Evolutionary conservation across 1,140 invertebrate species (phyloP).

Genomic region (Euwallacea similis): DNA sequence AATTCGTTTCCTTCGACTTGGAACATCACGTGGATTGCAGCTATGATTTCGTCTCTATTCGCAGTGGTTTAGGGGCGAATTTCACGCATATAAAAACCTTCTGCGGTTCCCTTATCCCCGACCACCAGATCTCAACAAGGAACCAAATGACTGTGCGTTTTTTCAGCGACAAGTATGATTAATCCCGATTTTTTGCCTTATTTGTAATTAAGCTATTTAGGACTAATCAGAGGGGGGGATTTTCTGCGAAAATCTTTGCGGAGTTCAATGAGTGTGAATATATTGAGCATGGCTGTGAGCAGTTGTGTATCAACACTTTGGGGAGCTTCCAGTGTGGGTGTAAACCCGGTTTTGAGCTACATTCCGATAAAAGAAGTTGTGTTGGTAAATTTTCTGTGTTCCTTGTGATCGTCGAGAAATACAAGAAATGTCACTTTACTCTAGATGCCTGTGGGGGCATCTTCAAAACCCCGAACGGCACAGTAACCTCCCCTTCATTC

Average conservation of each 20-base stretch:
- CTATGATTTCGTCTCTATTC: constrained; percentile 92
- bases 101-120: constrained; percentile 93
- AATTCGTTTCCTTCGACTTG: constrained; percentile 84
- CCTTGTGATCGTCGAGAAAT: background rate
- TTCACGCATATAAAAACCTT: constrained; percentile 85
- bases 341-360: constrained; percentile 91
- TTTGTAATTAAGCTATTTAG: background rate
- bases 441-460: constrained; percentile 94
- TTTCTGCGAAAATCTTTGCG: constrained; percentile 92
- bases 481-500: constrained; percentile 93
- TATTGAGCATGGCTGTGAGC: constrained; percentile 90
- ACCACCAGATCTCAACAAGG: constrained; percentile 80
- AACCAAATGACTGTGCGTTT: constrained; percentile 94
- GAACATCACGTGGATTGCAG: constrained; percentile 98
- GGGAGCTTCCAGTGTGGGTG: constrained; percentile 95
- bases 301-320: constrained; percentile 93
- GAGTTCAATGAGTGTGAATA: constrained; percentile 92
- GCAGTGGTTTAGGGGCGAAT: constrained; percentile 75
- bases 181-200: no score
- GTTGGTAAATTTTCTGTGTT: constrained; percentile 70
- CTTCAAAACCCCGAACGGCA: constrained; percentile 84
- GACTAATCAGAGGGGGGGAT: constrained; percentile 83
- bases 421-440: constrained; percentile 37
- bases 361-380: constrained; percentile 95
- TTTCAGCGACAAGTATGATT: constrained; percentile 86